Conservation (phyloP, 2,113 vertebrate species). For the Okapia johnstoni region DNA sequence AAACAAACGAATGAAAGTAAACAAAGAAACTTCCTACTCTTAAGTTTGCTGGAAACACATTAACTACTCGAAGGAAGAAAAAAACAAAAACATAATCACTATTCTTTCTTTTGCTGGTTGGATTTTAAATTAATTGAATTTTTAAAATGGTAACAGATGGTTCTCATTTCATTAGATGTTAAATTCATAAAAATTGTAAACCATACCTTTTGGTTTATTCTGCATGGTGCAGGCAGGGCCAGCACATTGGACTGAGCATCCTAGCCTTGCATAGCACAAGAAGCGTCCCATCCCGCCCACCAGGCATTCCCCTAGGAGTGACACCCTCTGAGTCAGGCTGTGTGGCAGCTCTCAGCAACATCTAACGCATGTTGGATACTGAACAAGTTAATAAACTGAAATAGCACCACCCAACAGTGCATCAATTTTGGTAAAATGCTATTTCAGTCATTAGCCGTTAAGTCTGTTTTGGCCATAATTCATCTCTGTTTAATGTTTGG, state of each 20-base stretch:
- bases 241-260: background rate
- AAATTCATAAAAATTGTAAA: conserved; percentile 45
- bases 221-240: background rate
- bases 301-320: background rate
- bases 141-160: conserved; percentile 62
- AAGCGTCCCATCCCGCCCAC: background rate
- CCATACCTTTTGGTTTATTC: conserved; percentile 40
- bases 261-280: background rate
- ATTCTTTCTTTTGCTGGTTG: conserved; percentile 49
- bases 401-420: background rate
- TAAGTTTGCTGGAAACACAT: conserved; percentile 35
- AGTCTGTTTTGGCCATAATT: conserved; percentile 2
- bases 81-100: conserved; percentile 23
- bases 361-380: background rate
- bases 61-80: conserved; percentile 16
- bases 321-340: background rate
- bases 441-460: background rate
- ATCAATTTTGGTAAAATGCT: background rate
- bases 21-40: background rate
- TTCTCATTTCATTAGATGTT: conserved; percentile 63
- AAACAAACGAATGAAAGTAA: conserved; percentile 14
- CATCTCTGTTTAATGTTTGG: background rate
- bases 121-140: conserved; percentile 65
- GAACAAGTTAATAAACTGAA: background rate
- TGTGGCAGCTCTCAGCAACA: background rate